These are phyloP conservation scores for Podarcis muralis DNA, from an alignment of 2,113 vertebrate species.

Conservation along the genomic window DNA sequence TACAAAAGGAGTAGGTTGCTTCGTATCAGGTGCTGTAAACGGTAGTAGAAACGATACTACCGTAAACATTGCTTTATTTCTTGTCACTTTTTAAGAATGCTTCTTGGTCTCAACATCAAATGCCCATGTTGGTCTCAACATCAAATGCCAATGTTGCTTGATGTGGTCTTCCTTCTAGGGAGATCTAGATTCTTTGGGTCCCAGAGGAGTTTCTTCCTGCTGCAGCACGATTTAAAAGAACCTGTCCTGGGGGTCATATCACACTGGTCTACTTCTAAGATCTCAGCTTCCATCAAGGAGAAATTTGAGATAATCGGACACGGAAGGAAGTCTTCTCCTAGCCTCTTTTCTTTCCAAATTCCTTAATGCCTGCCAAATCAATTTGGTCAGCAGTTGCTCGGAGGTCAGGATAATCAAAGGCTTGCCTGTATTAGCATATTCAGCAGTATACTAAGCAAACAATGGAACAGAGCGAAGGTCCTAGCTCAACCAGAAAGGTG, in stretches of 20 bases:
- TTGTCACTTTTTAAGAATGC: conserved; percentile 16
- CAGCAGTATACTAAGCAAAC: not conserved
- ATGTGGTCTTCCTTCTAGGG: not conserved
- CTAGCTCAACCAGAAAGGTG: not conserved
- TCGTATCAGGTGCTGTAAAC: conserved; percentile 41
- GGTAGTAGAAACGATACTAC: conserved; percentile 3
- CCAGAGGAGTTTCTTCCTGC: not conserved
- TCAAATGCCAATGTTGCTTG: not conserved
- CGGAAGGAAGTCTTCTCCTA: conserved; percentile 16
- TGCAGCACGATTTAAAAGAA: not conserved
- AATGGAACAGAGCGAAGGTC: not conserved
- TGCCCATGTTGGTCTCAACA: conserved; percentile 3
- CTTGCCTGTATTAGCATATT: not conserved
- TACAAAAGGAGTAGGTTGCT: conserved; percentile 32
- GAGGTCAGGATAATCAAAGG: conserved; percentile 35
- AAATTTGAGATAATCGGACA: not conserved
- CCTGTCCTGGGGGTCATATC: not conserved
- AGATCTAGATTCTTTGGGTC: conserved; percentile 20
- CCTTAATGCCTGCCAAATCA: conserved; percentile 1
- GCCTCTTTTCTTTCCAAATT: conserved; percentile 1
- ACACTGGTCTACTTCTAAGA: conserved; percentile 2
- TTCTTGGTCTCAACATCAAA: conserved; percentile 28
- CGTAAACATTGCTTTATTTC: not conserved
- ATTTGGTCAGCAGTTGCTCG: not conserved
- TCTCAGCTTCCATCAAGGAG: conserved; percentile 12